These are phyloP conservation scores for Argyresthia albistria DNA, from an alignment of 2,888 invertebrate genomes.

Conservation along the genomic window DNA sequence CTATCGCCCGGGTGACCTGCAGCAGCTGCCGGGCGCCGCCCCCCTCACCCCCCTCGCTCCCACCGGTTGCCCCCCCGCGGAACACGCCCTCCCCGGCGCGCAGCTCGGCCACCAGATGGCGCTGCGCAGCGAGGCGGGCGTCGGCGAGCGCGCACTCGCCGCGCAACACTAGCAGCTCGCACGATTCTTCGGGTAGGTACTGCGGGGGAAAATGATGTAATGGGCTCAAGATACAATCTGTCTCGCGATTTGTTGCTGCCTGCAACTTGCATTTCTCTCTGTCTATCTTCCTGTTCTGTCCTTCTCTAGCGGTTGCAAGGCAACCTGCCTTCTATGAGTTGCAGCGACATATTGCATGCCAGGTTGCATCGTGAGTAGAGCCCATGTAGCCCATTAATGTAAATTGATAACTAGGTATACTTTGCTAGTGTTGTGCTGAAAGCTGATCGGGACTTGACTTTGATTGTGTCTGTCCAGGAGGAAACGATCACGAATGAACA, in stretches of 20 bases:
- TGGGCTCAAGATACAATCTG: too few relatives aligned
- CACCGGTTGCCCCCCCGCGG: slow-evolving; percentile 5
- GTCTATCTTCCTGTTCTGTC: too few relatives aligned
- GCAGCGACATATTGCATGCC: too few relatives aligned
- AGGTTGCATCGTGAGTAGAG: too few relatives aligned
- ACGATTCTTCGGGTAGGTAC: slow-evolving; percentile 28
- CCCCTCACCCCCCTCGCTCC: slow-evolving; percentile 4
- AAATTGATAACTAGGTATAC: too few relatives aligned
- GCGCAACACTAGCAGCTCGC: slow-evolving; percentile 38
- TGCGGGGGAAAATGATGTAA: slow-evolving; percentile 12
- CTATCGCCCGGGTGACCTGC: slow-evolving; percentile 35
- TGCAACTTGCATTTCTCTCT: too few relatives aligned
- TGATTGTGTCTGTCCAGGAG: neutral
- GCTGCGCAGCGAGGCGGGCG: slow-evolving; percentile 26
- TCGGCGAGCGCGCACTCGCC: slow-evolving; percentile 30
- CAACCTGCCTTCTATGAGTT: too few relatives aligned
- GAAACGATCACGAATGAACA: slow-evolving; percentile 46
- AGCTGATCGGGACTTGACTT: neutral
- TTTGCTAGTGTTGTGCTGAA: slow-evolving; percentile 41
- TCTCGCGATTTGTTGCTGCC: too few relatives aligned
- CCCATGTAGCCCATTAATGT: too few relatives aligned
- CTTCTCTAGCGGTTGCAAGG: too few relatives aligned
- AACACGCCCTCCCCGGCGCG: slow-evolving; percentile 24
- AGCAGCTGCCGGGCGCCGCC: slow-evolving; percentile 16
- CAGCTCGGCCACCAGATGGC: slow-evolving; percentile 22